Base-by-base conservation (phyloP, 2,888 invertebrate species). In the Nomada ferruginata region DNA sequence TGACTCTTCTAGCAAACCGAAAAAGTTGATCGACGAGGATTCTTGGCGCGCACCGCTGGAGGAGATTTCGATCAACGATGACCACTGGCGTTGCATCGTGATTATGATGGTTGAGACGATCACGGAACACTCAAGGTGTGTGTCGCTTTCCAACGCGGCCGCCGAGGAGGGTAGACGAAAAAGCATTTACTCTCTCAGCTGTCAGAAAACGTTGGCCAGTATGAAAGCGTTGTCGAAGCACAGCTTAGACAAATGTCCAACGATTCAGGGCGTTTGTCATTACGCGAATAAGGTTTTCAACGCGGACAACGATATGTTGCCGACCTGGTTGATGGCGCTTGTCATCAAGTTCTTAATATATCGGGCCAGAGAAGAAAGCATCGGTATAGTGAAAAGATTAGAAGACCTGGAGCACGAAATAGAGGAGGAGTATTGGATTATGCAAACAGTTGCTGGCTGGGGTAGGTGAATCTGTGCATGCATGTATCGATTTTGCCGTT, bases 341-440 rank as follows among this genome's bases (percentile, higher is more conserved):
- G 77, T 92, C 63, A 86, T 92, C 74, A 93, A 93, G 85, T 92
- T 88, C 84, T 79, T 92, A 83, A 90, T 93, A 70, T 84, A 91
- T 74, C 88, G 87, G 11, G 88, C 87, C 20, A 90, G 91, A 81
- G 85, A 83, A 23, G 89, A 91, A 47, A 82, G 78, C 23, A 77
- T 90, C 23, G 76, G 71, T 29, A 83, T 89, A 60, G 73, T 71
- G 23, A 85, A 76, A n/a, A 81, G 78, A 57, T 84, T 89, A 53
- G 81, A 79, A 57, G 87, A 90, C 65, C 60, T 84, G 2, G 84
- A 87, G 36, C 79, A 74, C 4, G 87, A 87, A 50, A 82, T 86
- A n/a, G 89, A 91, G 23, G 87, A 86, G 47, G 89, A 91, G 79
- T 87, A 89, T 60, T 76, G 64, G 47, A 76, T 87, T 20, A 90